These are phyloP conservation scores for Stomorhina lunata DNA, from an alignment of 2,888 invertebrate species.

Conservation along the genomic window DNA sequence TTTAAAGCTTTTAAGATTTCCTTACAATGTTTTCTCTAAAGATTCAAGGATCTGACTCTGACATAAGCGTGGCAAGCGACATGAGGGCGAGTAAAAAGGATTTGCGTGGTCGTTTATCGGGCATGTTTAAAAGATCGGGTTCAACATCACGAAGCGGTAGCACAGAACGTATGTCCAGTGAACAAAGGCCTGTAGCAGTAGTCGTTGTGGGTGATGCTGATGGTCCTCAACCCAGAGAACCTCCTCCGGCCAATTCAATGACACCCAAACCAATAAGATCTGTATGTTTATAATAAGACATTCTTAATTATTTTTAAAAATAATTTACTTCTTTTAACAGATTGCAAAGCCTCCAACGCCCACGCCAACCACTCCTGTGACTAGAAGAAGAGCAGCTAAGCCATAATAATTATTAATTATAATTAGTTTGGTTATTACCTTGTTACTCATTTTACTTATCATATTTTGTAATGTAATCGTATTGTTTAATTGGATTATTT, in stretches of 20 bases:
- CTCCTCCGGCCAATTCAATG: constrained; percentile 76
- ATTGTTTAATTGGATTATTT: constrained; percentile 44
- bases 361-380: constrained; percentile 76
- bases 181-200: constrained; percentile 81
- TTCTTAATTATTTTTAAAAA: neutral
- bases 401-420: too few species aligned
- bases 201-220: constrained; percentile 78
- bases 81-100: constrained; percentile 85
- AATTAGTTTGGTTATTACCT: neutral
- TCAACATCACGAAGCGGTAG: constrained; percentile 86
- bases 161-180: constrained; percentile 73
- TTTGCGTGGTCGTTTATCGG: constrained; percentile 89
- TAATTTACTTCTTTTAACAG: constrained; percentile 65
- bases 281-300: constrained; percentile 64
- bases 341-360: constrained; percentile 78
- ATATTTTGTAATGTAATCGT: constrained; percentile 48
- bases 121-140: constrained; percentile 88
- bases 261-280: constrained; percentile 78
- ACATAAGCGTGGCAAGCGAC: constrained; percentile 84
- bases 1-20: neutral
- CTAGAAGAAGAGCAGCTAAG: constrained; percentile 71
- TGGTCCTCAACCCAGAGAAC: constrained; percentile 76
- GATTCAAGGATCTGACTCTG: constrained; percentile 86
- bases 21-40: too few species aligned
- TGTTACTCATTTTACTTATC: constrained; percentile 14